A percentile compares a stretch with the other conserved stretches of the same genome.
Evolutionary conservation across 2,797 vertebrate species (phyloP).

Genomic region (Liasis olivaceus): DNA sequence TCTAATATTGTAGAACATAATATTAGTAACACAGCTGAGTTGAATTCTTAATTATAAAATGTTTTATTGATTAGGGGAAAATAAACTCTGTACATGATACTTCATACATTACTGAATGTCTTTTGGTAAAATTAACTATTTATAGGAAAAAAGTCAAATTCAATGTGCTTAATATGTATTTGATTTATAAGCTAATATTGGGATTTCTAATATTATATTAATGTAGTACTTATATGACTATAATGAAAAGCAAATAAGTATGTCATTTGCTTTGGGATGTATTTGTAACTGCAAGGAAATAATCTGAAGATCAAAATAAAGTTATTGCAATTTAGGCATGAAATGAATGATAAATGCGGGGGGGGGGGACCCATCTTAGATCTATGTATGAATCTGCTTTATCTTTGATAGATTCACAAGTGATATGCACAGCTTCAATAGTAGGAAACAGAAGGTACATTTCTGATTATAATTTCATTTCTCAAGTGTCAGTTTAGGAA

Average conservation of each 20-base stretch:
- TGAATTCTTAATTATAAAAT: slow-evolving; percentile 11
- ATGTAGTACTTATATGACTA: not conserved
- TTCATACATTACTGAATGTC: not conserved
- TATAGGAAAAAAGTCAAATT: not conserved
- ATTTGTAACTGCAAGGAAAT: not conserved
- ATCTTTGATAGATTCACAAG: not conserved
- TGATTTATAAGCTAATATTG: not conserved
- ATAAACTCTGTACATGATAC: slow-evolving; percentile 37
- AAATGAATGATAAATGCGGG: not conserved
- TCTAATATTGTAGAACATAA: not conserved
- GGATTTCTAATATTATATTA: not conserved
- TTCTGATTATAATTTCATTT: not conserved
- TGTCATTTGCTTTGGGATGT: not conserved
- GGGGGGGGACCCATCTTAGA: not conserved
- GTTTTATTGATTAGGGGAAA: slow-evolving; percentile 21
- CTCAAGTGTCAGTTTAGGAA: not conserved
- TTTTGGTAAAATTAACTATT: not conserved
- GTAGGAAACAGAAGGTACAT: not conserved
- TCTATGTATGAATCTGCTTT: not conserved
- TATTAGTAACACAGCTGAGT: slow-evolving; percentile 12
- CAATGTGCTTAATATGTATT: not conserved
- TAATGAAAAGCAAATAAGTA: not conserved
- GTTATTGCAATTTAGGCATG: not conserved
- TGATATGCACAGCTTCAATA: not conserved
- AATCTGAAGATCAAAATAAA: not conserved